These are phyloP conservation scores for Ophion slaviceki DNA, from an alignment of 2,888 invertebrate genomes.

Conservation along the genomic window DNA sequence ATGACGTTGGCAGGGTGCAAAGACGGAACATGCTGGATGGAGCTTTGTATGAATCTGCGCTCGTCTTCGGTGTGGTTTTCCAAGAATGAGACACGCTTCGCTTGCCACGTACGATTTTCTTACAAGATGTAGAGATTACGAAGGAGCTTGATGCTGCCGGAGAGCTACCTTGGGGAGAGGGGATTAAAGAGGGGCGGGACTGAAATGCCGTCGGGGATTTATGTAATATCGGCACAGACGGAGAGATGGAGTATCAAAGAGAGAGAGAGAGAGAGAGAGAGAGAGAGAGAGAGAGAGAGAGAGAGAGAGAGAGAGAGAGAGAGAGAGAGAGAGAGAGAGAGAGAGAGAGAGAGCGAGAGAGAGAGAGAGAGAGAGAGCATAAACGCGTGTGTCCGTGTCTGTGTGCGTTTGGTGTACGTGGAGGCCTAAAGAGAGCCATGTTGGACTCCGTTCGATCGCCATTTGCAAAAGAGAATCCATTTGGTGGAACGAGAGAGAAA, in stretches of 20 bases:
- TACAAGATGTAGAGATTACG: slow-evolving; percentile 66
- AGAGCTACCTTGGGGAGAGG: slow-evolving; percentile 55
- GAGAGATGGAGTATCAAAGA: slow-evolving; percentile 57
- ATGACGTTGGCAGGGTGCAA: slow-evolving; percentile 13
- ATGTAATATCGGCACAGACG: slow-evolving; percentile 69
- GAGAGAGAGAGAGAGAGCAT: slow-evolving; percentile 31
- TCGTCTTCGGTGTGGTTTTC: slow-evolving; percentile 28
- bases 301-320: too few species aligned
- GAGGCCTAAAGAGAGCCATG: slow-evolving; percentile 33
- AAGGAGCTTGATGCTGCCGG: slow-evolving; percentile 60
- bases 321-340: too few species aligned
- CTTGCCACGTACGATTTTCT: slow-evolving; percentile 63
- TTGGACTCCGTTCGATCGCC: slow-evolving; percentile 50
- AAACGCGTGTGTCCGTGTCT: background rate
- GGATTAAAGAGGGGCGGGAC: slow-evolving; percentile 66
- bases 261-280: slow-evolving; percentile 42
- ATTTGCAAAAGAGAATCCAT: slow-evolving; percentile 54
- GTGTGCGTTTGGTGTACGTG: background rate
- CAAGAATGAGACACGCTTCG: slow-evolving; percentile 54
- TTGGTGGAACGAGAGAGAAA: slow-evolving; percentile 28
- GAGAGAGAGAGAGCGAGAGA: too few species aligned
- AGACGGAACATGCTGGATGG: slow-evolving; percentile 21
- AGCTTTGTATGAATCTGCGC: slow-evolving; percentile 29
- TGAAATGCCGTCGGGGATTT: slow-evolving; percentile 69
- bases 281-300: too few species aligned